Evolutionary conservation across 2,888 invertebrate genomes (phyloP).

Genomic region (Clusia tigrina): DNA sequence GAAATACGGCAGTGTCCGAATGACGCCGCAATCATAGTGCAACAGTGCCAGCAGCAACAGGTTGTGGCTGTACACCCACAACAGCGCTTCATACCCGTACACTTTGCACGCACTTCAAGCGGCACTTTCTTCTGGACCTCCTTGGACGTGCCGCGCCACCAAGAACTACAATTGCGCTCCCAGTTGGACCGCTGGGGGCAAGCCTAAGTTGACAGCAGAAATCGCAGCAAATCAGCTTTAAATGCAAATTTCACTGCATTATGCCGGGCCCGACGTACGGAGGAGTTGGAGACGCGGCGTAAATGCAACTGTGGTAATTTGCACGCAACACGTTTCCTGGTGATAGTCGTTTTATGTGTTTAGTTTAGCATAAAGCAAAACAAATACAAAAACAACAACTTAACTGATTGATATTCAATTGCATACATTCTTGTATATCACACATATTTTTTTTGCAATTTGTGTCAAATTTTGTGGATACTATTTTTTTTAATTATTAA

Average conservation of each 20-base stretch:
- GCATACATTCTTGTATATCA: slow-evolving; percentile 22
- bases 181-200: slow-evolving; percentile 60
- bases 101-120: slow-evolving; percentile 80
- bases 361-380: slow-evolving; percentile 32
- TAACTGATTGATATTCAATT: slow-evolving; percentile 50
- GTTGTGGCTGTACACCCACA: slow-evolving; percentile 52
- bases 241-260: slow-evolving; percentile 42
- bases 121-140: slow-evolving; percentile 87
- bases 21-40: slow-evolving; percentile 75
- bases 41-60: slow-evolving; percentile 66
- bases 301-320: slow-evolving; percentile 33
- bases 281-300: slow-evolving; percentile 24
- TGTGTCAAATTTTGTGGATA: slow-evolving; percentile 37
- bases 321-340: slow-evolving; percentile 44
- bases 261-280: slow-evolving; percentile 13
- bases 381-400: slow-evolving; percentile 33
- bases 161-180: slow-evolving; percentile 46
- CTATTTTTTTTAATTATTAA: slow-evolving; percentile 40
- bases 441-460: slow-evolving; percentile 21
- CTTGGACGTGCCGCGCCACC: slow-evolving; percentile 45
- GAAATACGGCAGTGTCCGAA: slow-evolving; percentile 74
- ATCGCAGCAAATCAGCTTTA: slow-evolving; percentile 50
- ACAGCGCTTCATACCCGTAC: slow-evolving; percentile 70
- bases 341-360: slow-evolving; percentile 55
- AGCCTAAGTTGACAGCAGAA: slow-evolving; percentile 43